Conservation (phyloP, 2,113 vertebrate genomes). For the Hippoglossus stenolepis region DNA sequence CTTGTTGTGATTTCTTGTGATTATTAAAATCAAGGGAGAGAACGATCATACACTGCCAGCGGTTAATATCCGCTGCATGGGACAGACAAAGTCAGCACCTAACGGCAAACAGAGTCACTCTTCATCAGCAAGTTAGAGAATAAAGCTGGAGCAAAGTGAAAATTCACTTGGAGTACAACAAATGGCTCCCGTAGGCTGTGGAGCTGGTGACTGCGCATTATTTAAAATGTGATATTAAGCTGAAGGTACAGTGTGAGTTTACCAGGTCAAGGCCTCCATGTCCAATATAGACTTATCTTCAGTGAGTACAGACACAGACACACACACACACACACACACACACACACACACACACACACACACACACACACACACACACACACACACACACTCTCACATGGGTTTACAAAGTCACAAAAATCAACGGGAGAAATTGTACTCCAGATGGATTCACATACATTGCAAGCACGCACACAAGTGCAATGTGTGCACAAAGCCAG, state of each 20-base stretch:
- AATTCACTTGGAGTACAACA: conserved; percentile 30
- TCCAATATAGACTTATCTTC: conserved; percentile 26
- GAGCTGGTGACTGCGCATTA: conserved; percentile 49
- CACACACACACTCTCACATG: conserved; percentile 2
- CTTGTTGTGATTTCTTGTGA: background rate
- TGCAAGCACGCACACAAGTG: background rate
- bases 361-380: background rate
- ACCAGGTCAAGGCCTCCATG: conserved; percentile 49
- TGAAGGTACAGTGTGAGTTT: conserved; percentile 49
- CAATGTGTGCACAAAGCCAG: conserved; percentile 5
- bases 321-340: background rate
- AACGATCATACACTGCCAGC: background rate
- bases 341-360: too few species aligned
- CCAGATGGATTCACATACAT: conserved; percentile 31
- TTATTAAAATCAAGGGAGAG: background rate
- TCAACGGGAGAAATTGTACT: conserved; percentile 19
- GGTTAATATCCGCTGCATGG: conserved; percentile 29
- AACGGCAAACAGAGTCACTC: conserved; percentile 28
- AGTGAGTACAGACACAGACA: background rate
- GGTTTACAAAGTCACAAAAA: background rate
- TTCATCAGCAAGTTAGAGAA: conserved; percentile 30
- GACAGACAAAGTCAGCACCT: conserved; percentile 44
- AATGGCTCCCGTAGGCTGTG: conserved; percentile 19
- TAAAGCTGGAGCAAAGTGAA: conserved; percentile 29
- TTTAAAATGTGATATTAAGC: conserved; percentile 63